Conservation (phyloP, 2,113 vertebrate genomes). For the Daphoenositta chrysoptera region DNA sequence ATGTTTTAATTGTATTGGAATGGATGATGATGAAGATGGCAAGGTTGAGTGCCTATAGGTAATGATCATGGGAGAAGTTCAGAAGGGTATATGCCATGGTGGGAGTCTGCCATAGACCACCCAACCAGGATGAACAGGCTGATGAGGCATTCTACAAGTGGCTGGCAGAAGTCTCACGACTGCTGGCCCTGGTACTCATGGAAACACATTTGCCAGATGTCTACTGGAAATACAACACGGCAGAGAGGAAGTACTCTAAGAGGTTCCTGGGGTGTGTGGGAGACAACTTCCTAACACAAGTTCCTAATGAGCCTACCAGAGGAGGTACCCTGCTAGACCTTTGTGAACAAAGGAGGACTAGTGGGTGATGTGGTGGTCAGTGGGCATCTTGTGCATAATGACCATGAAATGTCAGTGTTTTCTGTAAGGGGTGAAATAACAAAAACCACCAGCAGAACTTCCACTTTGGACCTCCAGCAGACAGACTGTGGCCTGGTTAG, state of each 20-base stretch:
- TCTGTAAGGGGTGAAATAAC: not conserved
- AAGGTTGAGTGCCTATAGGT: not conserved
- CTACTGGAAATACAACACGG: not conserved
- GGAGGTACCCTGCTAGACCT: not conserved
- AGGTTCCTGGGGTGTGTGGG: not conserved
- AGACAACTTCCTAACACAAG: not conserved
- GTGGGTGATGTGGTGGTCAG: not conserved
- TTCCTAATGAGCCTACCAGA: not conserved
- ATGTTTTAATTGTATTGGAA: not conserved
- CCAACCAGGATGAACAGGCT: not conserved
- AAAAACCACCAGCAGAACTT: not conserved
- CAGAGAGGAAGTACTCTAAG: not conserved
- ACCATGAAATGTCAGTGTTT: not conserved
- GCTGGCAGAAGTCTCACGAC: not conserved
- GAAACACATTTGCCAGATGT: not conserved
- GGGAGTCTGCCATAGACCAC: not conserved
- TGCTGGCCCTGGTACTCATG: not conserved
- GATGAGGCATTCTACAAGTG: not conserved
- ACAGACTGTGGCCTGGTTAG: not conserved
- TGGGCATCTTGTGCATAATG: not conserved
- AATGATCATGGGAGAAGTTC: not conserved
- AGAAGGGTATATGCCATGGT: not conserved
- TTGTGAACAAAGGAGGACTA: not conserved
- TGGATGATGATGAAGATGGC: not conserved
- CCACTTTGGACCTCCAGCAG: not conserved